A percentile compares a stretch with the other conserved stretches of the same genome.
These are phyloP conservation scores for Glandiceps talaboti DNA, from an alignment of 53 echinoderm and acorn worm species.

Conservation along the genomic window DNA sequence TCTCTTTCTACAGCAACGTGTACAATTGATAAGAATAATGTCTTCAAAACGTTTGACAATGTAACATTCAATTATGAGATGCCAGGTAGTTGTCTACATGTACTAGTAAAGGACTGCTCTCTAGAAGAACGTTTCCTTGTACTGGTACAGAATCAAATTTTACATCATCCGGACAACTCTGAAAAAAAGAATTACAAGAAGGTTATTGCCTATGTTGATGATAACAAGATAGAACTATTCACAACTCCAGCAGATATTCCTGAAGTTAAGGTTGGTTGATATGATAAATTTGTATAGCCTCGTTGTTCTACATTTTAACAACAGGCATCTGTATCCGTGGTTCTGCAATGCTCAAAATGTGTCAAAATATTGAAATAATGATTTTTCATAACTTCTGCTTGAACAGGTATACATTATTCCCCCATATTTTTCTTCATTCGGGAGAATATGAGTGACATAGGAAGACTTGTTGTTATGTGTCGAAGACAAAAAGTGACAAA, in stretches of 20 bases:
- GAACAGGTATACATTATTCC: no score
- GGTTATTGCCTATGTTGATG: constrained; percentile 20
- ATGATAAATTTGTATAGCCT: background rate
- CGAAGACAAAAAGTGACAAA: no score
- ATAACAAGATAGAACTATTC: constrained; percentile 28
- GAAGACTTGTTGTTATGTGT: no score
- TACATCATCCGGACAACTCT: background rate
- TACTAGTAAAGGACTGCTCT: constrained; percentile 49
- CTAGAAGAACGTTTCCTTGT: constrained; percentile 48
- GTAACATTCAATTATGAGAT: constrained; percentile 32
- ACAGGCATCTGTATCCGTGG: no score
- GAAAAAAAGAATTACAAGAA: no score
- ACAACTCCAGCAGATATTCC: background rate
- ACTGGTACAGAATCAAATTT: constrained; percentile 36
- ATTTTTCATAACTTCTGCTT: no score
- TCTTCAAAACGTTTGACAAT: constrained; percentile 37
- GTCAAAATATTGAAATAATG: no score
- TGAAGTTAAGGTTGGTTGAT: background rate
- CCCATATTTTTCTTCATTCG: no score
- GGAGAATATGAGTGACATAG: no score
- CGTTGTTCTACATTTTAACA: no score
- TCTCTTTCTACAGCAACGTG: constrained; percentile 31
- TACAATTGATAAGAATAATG: constrained; percentile 20
- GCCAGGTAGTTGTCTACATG: constrained; percentile 40
- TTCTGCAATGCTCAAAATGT: no score